Percentiles rank a stretch among this genome's conserved stretches.
Conservation (phyloP, 2,113 vertebrate species). For the Spea bombifrons region DNA sequence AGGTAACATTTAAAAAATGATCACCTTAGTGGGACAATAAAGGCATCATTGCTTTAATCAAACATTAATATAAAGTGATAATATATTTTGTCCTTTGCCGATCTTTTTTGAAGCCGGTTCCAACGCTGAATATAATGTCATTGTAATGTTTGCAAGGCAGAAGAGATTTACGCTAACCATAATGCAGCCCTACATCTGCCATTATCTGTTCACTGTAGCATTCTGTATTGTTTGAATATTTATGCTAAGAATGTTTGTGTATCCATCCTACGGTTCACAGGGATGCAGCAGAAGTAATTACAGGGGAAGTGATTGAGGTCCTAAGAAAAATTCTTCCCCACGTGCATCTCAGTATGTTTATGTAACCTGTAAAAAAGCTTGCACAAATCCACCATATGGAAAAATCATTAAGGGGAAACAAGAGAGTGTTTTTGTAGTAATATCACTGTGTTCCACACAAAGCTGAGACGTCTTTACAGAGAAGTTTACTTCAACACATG, state of each 20-base stretch:
- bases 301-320: not conserved
- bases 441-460: slow-evolving; percentile 18
- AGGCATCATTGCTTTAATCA: no score
- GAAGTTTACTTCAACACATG: slow-evolving; percentile 26
- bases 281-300: not conserved
- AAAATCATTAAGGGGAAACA: slow-evolving; percentile 36
- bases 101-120: no score
- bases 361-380: slow-evolving; percentile 21
- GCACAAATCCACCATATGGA: slow-evolving; percentile 31
- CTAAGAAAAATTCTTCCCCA: not conserved
- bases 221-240: slow-evolving; percentile 4
- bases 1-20: no score
- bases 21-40: no score
- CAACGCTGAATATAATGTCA: not conserved
- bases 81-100: no score
- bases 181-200: not conserved
- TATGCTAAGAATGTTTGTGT: slow-evolving; percentile 5
- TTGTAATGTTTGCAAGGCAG: not conserved
- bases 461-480: slow-evolving; percentile 29
- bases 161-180: not conserved
- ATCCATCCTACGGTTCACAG: not conserved
- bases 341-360: slow-evolving; percentile 14
- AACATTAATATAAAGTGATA: no score
- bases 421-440: slow-evolving; percentile 33
- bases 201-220: not conserved